phyloP scores from a whole-genome alignment of 2,888 invertebrate genomes.

The Volucella inanis region DNA sequence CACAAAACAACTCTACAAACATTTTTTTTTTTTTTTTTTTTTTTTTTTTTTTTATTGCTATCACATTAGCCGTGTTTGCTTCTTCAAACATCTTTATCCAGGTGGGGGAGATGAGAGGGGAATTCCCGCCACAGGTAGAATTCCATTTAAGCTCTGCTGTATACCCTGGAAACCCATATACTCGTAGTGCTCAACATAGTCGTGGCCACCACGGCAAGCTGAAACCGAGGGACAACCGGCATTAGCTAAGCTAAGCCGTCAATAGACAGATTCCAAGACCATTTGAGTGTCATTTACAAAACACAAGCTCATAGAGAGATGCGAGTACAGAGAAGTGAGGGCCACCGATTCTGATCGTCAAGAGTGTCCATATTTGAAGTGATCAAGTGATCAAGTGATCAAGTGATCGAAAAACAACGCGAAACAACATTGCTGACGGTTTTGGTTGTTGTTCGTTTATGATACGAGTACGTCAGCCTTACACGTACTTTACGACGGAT shows the following conservation, averaged over 20 bases:
- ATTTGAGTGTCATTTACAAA: conserved; percentile 74
- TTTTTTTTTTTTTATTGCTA: not conserved
- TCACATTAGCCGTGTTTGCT: conserved; percentile 6
- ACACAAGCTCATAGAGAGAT: conserved; percentile 64
- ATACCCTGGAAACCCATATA: conserved; percentile 60
- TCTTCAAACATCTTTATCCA: not conserved
- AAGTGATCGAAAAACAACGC: conserved; percentile 58
- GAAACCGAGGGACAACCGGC: conserved; percentile 23
- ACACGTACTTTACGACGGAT: conserved; percentile 11
- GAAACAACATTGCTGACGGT: conserved; percentile 70
- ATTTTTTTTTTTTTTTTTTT: conserved; percentile 31
- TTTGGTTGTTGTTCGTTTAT: conserved; percentile 70
- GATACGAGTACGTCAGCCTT: conserved; percentile 16
- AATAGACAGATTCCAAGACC: conserved; percentile 65
- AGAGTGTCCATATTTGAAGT: conserved; percentile 71
- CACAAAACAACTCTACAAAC: conserved; percentile 41
- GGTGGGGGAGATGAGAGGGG: not conserved
- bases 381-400: conserved; percentile 61
- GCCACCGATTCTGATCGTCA: conserved; percentile 62
- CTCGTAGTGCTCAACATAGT: not conserved
- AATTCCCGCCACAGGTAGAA: conserved; percentile 66
- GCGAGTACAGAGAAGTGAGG: conserved; percentile 42
- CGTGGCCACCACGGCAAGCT: conserved; percentile 35
- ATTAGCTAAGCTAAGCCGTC: conserved; percentile 9
- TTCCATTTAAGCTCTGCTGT: conserved; percentile 50